Base-by-base conservation (phyloP, 1,140 invertebrate species). In the Phthorimaea operculella region DNA sequence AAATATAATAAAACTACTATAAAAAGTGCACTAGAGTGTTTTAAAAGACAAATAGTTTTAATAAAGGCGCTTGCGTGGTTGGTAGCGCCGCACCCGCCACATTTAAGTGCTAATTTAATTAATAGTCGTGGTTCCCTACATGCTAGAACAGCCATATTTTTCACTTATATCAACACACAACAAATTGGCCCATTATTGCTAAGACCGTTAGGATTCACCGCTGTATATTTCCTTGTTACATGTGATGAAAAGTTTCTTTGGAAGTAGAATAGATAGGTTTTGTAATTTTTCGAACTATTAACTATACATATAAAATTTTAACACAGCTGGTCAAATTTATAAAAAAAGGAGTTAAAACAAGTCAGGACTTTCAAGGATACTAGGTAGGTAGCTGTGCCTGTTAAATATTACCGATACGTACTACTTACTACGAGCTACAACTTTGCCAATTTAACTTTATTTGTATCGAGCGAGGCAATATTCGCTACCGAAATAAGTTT, bases 391-490 rank as follows among this genome's bases (percentile, higher is more conserved):
- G n/a, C n/a, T n/a, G n/a, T n/a, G n/a, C n/a, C n/a, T n/a, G n/a
- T n/a, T n/a, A n/a, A n/a, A n/a, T n/a, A n/a, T n/a, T n/a, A n/a
- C n/a, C n/a, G n/a, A n/a, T n/a, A n/a, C n/a, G n/a, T n/a, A n/a
- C n/a, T n/a, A n/a, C n/a, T n/a, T 28, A 6, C 2, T 28, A 28
- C 21, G 21, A 28, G 21, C 6, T 60, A 60, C 57, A 84, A 82
- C 81, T 84, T 84, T 84, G 64, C 73, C 77, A 84, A 84, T 84
- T 84, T 84, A 84, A 84, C 77, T 84, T 83, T 80, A 80, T 82
- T 79, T 83, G 21, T 79, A 76, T 79, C 73, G 21, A 28, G 6
- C 6, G 2, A 28, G 21, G 21, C 63, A 74, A 81, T 80, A 80
- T 76, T 76, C 70, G 63, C 51, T 59, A 76, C 66, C 75, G 72